phyloP scores from a whole-genome alignment of 2,113 vertebrate species.

The Alectura lathami region DNA sequence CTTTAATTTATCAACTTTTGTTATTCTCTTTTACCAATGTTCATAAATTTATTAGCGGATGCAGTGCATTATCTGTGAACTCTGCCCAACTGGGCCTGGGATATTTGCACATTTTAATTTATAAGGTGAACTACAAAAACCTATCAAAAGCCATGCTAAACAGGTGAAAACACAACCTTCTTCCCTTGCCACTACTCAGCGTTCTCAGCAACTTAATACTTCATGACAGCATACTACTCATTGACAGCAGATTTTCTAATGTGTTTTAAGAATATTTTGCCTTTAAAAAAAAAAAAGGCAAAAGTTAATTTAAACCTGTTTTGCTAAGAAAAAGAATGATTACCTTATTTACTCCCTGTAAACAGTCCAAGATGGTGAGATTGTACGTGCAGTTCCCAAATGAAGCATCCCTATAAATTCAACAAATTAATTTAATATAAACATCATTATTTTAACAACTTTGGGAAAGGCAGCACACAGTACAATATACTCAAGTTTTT shows the following conservation, averaged over 20 bases:
- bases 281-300: no score
- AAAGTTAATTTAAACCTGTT: background rate
- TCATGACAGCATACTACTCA: background rate
- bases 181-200: background rate
- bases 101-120: background rate
- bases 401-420: slow-evolving; percentile 88
- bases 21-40: background rate
- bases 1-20: background rate
- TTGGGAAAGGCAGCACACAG: background rate
- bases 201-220: background rate
- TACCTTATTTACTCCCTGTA: slow-evolving; percentile 96
- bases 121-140: background rate
- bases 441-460: background rate
- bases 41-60: background rate
- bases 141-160: background rate
- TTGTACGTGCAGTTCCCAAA: slow-evolving; percentile 94
- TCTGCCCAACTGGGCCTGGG: background rate
- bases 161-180: background rate
- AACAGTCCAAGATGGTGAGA: slow-evolving; percentile 93
- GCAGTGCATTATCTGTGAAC: background rate
- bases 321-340: slow-evolving; percentile 9
- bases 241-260: background rate
- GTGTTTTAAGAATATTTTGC: background rate
- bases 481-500: background rate
- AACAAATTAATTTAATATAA: slow-evolving; percentile 52